These are phyloP conservation scores for Odontocolon sp. DNA, from an alignment of 2,888 invertebrate genomes.

Conservation along the genomic window DNA sequence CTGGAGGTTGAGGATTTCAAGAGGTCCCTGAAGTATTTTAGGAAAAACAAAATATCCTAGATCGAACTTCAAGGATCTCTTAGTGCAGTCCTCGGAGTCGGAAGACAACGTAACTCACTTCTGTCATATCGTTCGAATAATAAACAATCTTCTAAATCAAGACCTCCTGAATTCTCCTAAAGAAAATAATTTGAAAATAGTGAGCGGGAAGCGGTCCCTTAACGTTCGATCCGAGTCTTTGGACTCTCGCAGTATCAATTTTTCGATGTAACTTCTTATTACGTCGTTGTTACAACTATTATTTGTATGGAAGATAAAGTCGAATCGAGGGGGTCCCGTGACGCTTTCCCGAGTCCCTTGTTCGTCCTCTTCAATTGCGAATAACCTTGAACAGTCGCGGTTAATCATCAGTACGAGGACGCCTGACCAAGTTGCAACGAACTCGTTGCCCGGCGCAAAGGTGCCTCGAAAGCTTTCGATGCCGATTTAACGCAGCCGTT, in stretches of 20 bases:
- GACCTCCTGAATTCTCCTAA: neutral
- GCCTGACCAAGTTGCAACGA: slow-evolving; percentile 68
- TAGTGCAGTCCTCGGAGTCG: slow-evolving; percentile 72
- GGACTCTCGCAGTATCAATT: slow-evolving; percentile 60
- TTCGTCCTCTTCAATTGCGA: slow-evolving; percentile 33
- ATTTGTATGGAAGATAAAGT: slow-evolving; percentile 24
- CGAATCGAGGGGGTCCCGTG: slow-evolving; percentile 4
- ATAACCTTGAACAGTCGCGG: neutral
- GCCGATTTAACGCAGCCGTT: slow-evolving; percentile 69
- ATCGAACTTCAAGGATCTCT: slow-evolving; percentile 70
- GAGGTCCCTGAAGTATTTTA: slow-evolving; percentile 59
- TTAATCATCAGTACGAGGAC: slow-evolving; percentile 64
- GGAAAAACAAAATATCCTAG: neutral
- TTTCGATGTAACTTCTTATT: slow-evolving; percentile 15
- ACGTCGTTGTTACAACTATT: slow-evolving; percentile 25
- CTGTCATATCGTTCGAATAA: slow-evolving; percentile 9
- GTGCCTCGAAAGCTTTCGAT: slow-evolving; percentile 66
- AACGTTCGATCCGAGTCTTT: slow-evolving; percentile 80
- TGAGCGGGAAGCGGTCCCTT: slow-evolving; percentile 60
- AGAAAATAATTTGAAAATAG: slow-evolving; percentile 16
- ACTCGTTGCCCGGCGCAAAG: slow-evolving; percentile 65
- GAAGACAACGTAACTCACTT: slow-evolving; percentile 78
- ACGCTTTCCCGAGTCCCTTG: slow-evolving; percentile 12
- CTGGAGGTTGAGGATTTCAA: slow-evolving; percentile 42
- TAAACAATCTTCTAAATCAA: too few species aligned